These are phyloP conservation scores for Drosophila sturtevanti DNA, from an alignment of 1,140 invertebrate genomes.

Conservation along the genomic window DNA sequence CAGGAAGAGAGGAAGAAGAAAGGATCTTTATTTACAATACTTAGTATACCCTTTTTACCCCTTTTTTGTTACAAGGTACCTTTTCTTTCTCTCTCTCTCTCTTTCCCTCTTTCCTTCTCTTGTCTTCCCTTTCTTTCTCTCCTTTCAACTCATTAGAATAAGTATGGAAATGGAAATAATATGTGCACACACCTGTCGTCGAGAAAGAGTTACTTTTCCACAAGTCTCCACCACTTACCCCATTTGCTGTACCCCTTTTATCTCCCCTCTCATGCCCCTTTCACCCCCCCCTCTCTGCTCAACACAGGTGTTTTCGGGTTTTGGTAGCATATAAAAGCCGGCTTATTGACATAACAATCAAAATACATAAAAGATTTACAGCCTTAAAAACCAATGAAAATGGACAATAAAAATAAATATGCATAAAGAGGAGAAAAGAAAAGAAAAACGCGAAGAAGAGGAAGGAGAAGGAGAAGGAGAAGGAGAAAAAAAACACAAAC, in stretches of 20 bases:
- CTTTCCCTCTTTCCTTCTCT: background rate
- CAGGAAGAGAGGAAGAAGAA: too few species aligned
- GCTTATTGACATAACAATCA: slow-evolving; percentile 72
- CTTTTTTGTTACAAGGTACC: too few species aligned
- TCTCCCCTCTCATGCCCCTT: background rate
- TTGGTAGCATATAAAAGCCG: slow-evolving; percentile 53
- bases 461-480: background rate
- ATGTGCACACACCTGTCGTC: background rate
- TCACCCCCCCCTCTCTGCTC: too few species aligned
- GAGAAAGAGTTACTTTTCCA: background rate
- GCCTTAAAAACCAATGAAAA: slow-evolving; percentile 54
- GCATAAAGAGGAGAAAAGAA: slow-evolving; percentile 28
- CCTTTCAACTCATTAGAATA: background rate
- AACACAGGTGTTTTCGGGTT: background rate
- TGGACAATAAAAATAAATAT: slow-evolving; percentile 62
- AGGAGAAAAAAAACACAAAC: background rate
- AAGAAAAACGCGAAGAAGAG: background rate
- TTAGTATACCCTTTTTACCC: too few species aligned
- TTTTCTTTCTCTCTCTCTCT: background rate
- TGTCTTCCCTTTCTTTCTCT: background rate
- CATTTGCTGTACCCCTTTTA: too few species aligned
- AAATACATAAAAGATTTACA: slow-evolving; percentile 69
- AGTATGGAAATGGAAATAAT: slow-evolving; percentile 30
- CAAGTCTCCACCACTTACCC: background rate
- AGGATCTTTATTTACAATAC: too few species aligned